Evolutionary conservation across 2,113 vertebrate genomes (phyloP).

Genomic region (Ptychochromis oligacanthus): DNA sequence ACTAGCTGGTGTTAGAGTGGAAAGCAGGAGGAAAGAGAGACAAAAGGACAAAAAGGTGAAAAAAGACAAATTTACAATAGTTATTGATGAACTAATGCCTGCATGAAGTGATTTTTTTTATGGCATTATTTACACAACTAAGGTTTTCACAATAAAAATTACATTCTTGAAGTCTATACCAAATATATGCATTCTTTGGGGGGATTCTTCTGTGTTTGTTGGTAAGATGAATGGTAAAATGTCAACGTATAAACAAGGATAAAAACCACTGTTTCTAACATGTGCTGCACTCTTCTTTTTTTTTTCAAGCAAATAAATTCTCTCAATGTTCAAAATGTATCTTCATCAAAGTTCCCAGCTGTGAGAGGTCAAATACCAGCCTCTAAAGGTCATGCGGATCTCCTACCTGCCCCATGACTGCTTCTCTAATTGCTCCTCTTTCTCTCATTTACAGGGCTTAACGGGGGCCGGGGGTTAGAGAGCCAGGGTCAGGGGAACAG

Average conservation of each 20-base stretch:
- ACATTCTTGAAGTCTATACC: no score
- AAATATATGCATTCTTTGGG: not conserved
- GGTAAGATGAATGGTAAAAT: not conserved
- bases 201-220: not conserved
- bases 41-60: conserved; percentile 46
- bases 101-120: no score
- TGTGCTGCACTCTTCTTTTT: not conserved
- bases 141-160: no score
- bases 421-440: conserved; percentile 68
- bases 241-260: conserved; percentile 25
- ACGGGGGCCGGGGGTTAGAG: conserved; percentile 39
- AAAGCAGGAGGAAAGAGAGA: conserved; percentile 19
- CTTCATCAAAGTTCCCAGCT: conserved; percentile 39
- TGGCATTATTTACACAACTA: no score
- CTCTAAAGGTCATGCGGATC: conserved; percentile 57
- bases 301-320: conserved; percentile 7
- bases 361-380: conserved; percentile 68
- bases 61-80: not conserved
- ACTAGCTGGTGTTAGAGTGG: not conserved
- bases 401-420: conserved; percentile 58
- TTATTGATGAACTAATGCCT: not conserved
- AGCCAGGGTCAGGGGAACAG: conserved; percentile 36
- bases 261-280: conserved; percentile 2
- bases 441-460: conserved; percentile 62
- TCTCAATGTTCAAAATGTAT: conserved; percentile 26